Percentiles rank a stretch among this genome's conserved stretches.
phyloP scores from a whole-genome alignment of 2,888 invertebrate species.

The Pilophorus perplexus region DNA sequence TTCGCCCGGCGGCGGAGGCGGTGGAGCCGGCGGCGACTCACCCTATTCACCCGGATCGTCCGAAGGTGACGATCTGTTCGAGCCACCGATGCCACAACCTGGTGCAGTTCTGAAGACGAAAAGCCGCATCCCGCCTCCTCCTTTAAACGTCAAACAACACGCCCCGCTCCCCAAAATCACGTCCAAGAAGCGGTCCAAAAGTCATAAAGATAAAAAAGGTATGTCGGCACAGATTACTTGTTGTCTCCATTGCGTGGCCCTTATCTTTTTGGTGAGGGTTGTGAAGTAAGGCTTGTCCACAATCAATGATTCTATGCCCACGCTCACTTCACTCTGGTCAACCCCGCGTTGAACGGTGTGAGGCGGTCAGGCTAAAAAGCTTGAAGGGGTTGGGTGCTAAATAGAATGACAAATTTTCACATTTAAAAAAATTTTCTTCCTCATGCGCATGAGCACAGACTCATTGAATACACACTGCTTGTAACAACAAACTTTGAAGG shows the following conservation, averaged over 20 bases:
- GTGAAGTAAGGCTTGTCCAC: no score
- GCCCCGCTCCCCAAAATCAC: slow-evolving; percentile 34
- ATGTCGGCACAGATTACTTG: neutral
- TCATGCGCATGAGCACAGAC: no score
- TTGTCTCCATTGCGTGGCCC: no score
- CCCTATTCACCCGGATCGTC: slow-evolving; percentile 89
- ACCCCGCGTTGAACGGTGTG: no score
- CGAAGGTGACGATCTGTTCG: slow-evolving; percentile 54
- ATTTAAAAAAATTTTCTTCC: neutral
- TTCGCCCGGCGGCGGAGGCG: slow-evolving; percentile 36
- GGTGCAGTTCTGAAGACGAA: slow-evolving; percentile 38
- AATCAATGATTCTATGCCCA: no score
- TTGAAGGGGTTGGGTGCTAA: no score
- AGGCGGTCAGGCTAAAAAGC: no score
- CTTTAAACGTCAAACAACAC: slow-evolving; percentile 18
- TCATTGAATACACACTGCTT: no score
- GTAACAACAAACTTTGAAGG: no score
- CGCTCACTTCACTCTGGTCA: no score
- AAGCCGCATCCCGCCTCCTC: slow-evolving; percentile 17
- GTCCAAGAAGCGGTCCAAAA: slow-evolving; percentile 36
- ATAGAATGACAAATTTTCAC: neutral
- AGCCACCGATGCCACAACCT: slow-evolving; percentile 38
- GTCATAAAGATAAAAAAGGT: slow-evolving; percentile 37
- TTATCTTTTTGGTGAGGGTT: no score
- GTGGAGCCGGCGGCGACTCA: slow-evolving; percentile 55